Evolutionary conservation across 2,797 vertebrate species (phyloP), one percentile per base, ranked within the genome.

Genomic region (Trachurus trachurus): DNA sequence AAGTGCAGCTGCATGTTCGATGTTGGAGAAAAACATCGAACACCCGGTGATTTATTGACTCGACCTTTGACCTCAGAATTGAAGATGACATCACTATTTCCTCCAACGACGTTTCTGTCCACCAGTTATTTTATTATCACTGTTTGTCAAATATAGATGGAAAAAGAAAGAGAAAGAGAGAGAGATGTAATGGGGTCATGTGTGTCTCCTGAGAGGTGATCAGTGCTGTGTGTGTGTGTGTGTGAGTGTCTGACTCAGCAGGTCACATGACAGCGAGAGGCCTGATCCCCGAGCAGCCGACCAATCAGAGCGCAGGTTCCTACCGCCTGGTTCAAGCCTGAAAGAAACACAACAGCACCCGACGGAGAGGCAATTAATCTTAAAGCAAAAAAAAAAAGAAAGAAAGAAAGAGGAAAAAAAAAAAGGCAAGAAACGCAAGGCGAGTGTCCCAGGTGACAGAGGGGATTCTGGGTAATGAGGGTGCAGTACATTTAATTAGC

Each of bases 151-250:
- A 37, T 13, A 62, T 17, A 8, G 44, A 53, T 49, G 17, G 57
- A 15, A 15, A 19, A 12, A 56, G 57, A 2, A 15, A 19, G 15
- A 56, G 57, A 2, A 13, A 22, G 61, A 2, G 22, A 5, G n/a
- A 5, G 44, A 4, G 53, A 15, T 60, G 69, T 71, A 87, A 88
- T 73, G 73, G 82, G 86, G 86, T 90, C 84, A 75, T 47, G 45
- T 29, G 22, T 2, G 57, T 88, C 89, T 85, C 88, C 71, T 17
- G 87, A 83, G 87, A 68, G 64, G 83, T 88, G 85, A 90, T 85
- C 88, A 88, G 58, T 17, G 37, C 34, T 26, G 1, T 37, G 42
- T 49, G 34, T 17, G 58, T 56, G 42, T 13, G 1, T 37, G 42
- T 49, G 34, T 17, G 58, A 52, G 42, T 13, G 66, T 65, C 82